These are phyloP conservation scores for Eumeta japonica DNA, from an alignment of 1,140 invertebrate species.

Conservation along the genomic window DNA sequence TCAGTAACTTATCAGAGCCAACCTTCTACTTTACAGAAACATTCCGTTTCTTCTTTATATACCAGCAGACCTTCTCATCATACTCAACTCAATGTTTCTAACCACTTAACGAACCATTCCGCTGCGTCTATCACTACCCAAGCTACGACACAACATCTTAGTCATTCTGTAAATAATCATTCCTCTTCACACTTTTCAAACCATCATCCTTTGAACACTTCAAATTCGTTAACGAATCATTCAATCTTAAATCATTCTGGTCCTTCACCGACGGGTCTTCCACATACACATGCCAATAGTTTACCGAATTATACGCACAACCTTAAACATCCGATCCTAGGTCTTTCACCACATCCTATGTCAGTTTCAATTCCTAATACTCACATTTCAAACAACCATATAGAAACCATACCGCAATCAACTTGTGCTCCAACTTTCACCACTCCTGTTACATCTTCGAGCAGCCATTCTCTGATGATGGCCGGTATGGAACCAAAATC, in stretches of 20 bases:
- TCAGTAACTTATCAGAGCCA: slow-evolving; percentile 45
- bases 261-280: background rate
- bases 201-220: slow-evolving; percentile 27
- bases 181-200: slow-evolving; percentile 33
- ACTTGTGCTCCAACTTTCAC: slow-evolving; percentile 23
- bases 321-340: slow-evolving; percentile 34
- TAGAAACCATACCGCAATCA: slow-evolving; percentile 23
- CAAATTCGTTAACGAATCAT: slow-evolving; percentile 25
- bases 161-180: slow-evolving; percentile 38
- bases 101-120: slow-evolving; percentile 35
- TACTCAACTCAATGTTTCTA: slow-evolving; percentile 41
- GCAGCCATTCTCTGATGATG: slow-evolving; percentile 20
- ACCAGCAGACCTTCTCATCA: slow-evolving; percentile 37
- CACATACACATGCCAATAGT: background rate
- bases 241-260: no score
- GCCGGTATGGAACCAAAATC: slow-evolving; percentile 33
- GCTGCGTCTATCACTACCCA: slow-evolving; percentile 23
- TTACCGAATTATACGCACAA: slow-evolving; percentile 26
- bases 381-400: slow-evolving; percentile 22
- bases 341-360: slow-evolving; percentile 24
- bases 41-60: slow-evolving; percentile 40
- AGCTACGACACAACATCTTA: slow-evolving; percentile 23
- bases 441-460: slow-evolving; percentile 20
- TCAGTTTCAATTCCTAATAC: slow-evolving; percentile 27
- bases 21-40: slow-evolving; percentile 44